A percentile compares a stretch with the other conserved stretches of the same genome.
These are phyloP conservation scores for Nesoenas mayeri DNA, from an alignment of 2,113 vertebrate genomes.

Conservation along the genomic window DNA sequence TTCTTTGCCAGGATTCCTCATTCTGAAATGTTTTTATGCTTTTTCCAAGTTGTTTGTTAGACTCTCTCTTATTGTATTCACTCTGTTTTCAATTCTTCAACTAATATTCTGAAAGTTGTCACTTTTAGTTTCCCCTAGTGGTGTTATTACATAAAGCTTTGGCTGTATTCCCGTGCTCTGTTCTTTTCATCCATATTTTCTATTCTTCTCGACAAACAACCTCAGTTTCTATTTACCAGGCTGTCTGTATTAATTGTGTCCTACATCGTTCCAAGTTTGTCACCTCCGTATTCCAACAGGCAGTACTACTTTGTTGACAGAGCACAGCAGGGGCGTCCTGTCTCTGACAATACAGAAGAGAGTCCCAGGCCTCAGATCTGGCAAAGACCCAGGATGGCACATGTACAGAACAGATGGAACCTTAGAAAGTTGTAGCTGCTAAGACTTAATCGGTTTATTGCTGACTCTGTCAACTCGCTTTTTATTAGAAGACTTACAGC, in stretches of 20 bases:
- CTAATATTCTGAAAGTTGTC: background rate
- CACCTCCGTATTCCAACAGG: background rate
- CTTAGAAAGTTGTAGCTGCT: background rate
- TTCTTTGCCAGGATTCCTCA: background rate
- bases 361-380: background rate
- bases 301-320: background rate
- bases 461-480: background rate
- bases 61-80: background rate
- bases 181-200: background rate
- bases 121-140: background rate
- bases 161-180: background rate
- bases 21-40: background rate
- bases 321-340: background rate
- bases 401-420: constrained; percentile 20
- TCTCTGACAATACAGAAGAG: background rate
- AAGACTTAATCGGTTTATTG: constrained; percentile 18
- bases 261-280: background rate
- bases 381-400: background rate
- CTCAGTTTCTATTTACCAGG: background rate
- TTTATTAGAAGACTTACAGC: background rate
- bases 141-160: background rate
- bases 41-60: background rate
- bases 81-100: background rate
- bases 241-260: constrained; percentile 1
- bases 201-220: background rate